phyloP scores from a whole-genome alignment of 2,888 invertebrate genomes.

The Omphaloscelis lunosa region DNA sequence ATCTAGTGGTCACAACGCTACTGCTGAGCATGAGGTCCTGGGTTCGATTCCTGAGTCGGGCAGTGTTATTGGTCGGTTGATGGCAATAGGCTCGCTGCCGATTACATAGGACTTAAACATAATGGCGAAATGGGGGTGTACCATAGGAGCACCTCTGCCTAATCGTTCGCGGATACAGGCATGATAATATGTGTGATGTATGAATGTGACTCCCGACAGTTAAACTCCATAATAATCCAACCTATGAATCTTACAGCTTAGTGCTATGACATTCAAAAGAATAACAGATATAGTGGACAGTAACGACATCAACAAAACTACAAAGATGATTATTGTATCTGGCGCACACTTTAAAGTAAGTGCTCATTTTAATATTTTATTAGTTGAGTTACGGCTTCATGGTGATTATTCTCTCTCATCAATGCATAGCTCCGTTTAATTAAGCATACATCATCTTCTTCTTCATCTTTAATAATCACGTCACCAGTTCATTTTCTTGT shows the following conservation, averaged over 20 bases:
- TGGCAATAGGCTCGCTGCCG: too few relatives aligned
- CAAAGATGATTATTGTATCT: constrained; percentile 75
- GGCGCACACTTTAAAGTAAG: constrained; percentile 77
- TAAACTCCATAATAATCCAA: background rate
- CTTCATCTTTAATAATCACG: background rate
- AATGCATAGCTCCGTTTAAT: background rate
- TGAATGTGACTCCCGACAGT: background rate
- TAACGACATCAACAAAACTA: constrained; percentile 71
- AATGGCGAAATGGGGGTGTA: background rate
- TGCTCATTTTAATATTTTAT: background rate
- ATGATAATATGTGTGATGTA: background rate
- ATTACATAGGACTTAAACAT: too few relatives aligned
- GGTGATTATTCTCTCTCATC: background rate
- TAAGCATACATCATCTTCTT: background rate
- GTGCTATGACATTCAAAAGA: constrained; percentile 69
- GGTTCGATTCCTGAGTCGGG: background rate
- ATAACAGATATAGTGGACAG: constrained; percentile 71
- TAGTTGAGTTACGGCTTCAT: background rate
- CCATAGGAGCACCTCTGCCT: background rate
- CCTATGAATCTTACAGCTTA: constrained; percentile 65
- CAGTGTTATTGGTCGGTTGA: background rate
- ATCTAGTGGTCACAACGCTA: too few relatives aligned
- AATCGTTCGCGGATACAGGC: background rate
- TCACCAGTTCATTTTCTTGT: too few relatives aligned
- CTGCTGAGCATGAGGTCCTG: background rate